phyloP scores from a whole-genome alignment of 2,113 vertebrate genomes.

The Alligator sinensis region DNA sequence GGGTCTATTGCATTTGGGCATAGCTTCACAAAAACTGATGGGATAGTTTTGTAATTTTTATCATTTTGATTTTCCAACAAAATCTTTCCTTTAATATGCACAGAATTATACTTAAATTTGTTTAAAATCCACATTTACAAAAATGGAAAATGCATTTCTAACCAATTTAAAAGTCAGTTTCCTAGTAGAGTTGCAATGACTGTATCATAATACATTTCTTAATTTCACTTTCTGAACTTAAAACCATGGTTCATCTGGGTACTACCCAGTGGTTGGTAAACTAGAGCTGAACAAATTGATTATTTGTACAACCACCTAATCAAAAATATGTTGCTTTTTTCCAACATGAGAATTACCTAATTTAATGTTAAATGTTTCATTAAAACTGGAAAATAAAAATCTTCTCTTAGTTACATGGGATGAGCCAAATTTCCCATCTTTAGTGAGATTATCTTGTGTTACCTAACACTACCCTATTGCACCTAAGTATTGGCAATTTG shows the following conservation, averaged over 20 bases:
- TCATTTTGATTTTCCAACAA: not conserved
- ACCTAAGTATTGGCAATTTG: not conserved
- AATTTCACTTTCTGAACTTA: not conserved
- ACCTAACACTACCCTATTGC: not conserved
- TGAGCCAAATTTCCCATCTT: not conserved
- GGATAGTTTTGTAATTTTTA: not conserved
- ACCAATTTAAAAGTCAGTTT: not conserved
- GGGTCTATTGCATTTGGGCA: not conserved
- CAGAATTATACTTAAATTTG: not conserved
- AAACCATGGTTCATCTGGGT: not conserved
- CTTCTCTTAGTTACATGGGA: not conserved
- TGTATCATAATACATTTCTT: not conserved
- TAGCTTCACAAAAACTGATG: not conserved
- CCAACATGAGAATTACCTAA: not conserved
- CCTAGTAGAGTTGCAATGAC: not conserved
- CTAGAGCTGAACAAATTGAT: not conserved
- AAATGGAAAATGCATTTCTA: not conserved
- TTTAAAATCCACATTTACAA: not conserved
- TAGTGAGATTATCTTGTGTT: conserved; percentile 38
- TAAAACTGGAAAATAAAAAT: not conserved
- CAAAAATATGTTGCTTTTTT: not conserved
- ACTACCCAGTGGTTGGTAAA: not conserved
- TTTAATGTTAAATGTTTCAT: not conserved
- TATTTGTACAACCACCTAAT: not conserved
- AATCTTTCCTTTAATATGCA: not conserved